Base-by-base conservation (phyloP, 2,888 invertebrate genomes). In the Linnaemya vulpina region DNA sequence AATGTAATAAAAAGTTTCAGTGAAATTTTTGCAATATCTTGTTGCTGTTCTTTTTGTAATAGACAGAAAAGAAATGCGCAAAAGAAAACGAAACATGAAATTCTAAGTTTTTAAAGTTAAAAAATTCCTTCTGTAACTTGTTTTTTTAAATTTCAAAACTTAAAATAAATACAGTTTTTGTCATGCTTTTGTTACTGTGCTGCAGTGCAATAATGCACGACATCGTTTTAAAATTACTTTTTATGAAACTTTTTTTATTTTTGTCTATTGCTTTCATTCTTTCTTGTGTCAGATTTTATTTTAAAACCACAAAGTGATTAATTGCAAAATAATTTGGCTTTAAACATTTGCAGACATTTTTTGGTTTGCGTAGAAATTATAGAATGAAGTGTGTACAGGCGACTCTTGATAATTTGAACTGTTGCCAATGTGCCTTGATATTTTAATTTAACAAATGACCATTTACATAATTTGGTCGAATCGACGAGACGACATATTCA, bases 281-380 rank as follows among this genome's bases (percentile, higher is more conserved):
- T 11, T 40, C 40, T 11, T 46, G 30, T 8, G 30, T n/a, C 22
- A 13, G 30, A 35, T 67, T 46, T 43, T 10, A 7, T 53, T 78
- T 78, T 55, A 13, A 43, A 55, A 17, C 40, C 25, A 62, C 46
- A 63, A 46, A 51, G 55, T 71, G 55, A 79, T 71, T 71, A 79
- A 55, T 79, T 65, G 30, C 15, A 43, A 40, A 62, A 22, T 53
- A 79, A 71, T 62, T 63, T 63, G 30, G 25, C 5, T 73, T 38
- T 46, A 70, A 40, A n/a, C n/a, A 4, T 67, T 43, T 55, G 0
- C 11, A 30, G 10, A n/a, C 40, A 15, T 25, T 13, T n/a, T 13
- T n/a, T 35, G 11, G 17, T 9, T 13, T 40, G 38, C 11, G 7
- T 15, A 15, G 30, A n/a, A n/a, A n/a, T n/a, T 7, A 30, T 15